Evolutionary conservation across 2,888 invertebrate genomes (phyloP).

Genomic region (Himalopsyche japonica): DNA sequence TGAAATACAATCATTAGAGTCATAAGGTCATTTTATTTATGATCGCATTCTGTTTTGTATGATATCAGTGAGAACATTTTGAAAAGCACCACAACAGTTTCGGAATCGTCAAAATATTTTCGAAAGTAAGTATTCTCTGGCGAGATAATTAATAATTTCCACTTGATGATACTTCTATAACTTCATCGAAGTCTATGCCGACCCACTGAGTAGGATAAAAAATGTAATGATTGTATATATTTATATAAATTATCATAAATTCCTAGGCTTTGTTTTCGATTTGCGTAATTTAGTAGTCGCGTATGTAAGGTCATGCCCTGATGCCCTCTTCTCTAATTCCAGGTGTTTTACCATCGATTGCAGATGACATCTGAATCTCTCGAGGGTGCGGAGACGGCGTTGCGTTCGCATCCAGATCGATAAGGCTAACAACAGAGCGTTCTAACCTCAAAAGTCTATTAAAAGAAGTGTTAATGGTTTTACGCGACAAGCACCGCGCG

Average conservation of each 20-base stretch:
- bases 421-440: neutral
- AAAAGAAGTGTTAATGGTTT: conserved; percentile 62
- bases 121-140: conserved; percentile 49
- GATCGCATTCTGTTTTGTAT: neutral
- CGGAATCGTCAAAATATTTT: conserved; percentile 56
- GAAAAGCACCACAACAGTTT: conserved; percentile 29
- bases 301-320: conserved; percentile 60
- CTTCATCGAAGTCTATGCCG: neutral
- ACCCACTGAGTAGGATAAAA: neutral
- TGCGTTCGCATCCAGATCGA: neutral
- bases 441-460: conserved; percentile 20
- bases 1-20: neutral
- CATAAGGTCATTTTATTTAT: neutral
- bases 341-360: conserved; percentile 44
- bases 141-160: conserved; percentile 10
- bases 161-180: neutral
- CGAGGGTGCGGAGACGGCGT: neutral
- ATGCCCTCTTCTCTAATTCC: conserved; percentile 52
- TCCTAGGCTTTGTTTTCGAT: conserved; percentile 30
- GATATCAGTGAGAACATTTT: neutral
- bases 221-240: neutral
- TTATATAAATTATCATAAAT: neutral
- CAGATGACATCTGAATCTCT: neutral
- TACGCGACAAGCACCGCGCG: conserved; percentile 61
- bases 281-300: conserved; percentile 62